Base-by-base conservation (phyloP, 2,797 vertebrate genomes). In the Galago senegalensis region DNA sequence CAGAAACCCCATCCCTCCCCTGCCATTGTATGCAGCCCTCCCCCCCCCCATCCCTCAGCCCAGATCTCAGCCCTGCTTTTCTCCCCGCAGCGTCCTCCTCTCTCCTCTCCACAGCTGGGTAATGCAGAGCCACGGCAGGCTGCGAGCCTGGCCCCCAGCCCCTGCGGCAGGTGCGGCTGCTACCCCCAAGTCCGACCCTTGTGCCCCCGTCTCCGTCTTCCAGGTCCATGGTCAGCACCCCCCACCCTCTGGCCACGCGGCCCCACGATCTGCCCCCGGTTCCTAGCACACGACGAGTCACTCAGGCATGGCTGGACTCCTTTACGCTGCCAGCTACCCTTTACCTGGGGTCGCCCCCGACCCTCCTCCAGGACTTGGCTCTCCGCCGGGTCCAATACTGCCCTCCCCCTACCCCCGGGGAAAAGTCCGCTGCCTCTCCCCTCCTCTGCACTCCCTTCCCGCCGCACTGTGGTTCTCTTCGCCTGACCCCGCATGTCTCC, bases 91-190 rank as follows among this genome's bases (percentile, higher is more conserved):
- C 12, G 76, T 7, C n/a, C 75, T 73, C 40, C n/a, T 46, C 14
- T 40, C 25, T 73, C 40, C n/a, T 46, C 14, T 40, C 31, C 88
- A 37, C 25, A 1, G 79, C 72, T 69, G 67, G 14, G 81, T 5
- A 43, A 77, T 79, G 69, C 60, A 10, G 49, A 34, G 85, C 69
- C 89, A 46, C 65, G 3, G 60, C 77, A 3, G 67, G 43, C 43
- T 21, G 58, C 29, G n/a, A 85, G 34, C 73, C 17, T 3, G 88
- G 49, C 86, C 93, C 63, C 53, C 20, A 4, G 43, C 23, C 34
- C 72, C 87, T n/a, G 87, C 73, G 89, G 95, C 96, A 97, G 91
- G 95, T 94, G 95, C 79, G 23, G 40, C 31, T 34, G 88, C 58
- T 60, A 37, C 18, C 89, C 79, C 60, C 76, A 8, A 70, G 46